Evolutionary conservation across 2,113 vertebrate species (phyloP).

Genomic region (Meles meles): DNA sequence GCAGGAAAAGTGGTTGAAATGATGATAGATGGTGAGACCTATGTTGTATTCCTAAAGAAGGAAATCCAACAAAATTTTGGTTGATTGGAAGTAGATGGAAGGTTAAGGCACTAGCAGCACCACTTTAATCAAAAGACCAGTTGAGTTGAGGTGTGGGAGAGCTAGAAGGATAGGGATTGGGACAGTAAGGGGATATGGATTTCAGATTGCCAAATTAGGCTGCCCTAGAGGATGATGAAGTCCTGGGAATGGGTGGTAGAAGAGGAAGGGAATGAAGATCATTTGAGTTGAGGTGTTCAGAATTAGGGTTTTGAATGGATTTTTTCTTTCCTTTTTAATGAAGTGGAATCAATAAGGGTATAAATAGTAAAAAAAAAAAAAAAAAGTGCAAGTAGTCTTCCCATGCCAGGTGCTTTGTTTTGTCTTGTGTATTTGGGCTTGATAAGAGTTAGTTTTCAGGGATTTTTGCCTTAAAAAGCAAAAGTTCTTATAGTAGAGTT

Average conservation of each 20-base stretch:
- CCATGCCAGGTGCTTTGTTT: neutral
- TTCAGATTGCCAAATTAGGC: neutral
- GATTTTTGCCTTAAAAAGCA: conserved; percentile 18
- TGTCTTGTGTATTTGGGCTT: neutral
- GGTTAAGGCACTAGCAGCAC: neutral
- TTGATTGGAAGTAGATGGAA: neutral
- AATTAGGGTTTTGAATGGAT: neutral
- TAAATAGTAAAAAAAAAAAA: neutral
- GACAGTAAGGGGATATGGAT: neutral
- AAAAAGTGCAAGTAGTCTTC: neutral
- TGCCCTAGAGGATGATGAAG: neutral
- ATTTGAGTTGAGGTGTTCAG: neutral
- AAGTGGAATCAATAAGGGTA: neutral
- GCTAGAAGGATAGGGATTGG: neutral
- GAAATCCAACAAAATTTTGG: neutral
- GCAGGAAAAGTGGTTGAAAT: neutral
- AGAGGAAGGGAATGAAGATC: neutral
- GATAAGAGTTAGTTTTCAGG: neutral
- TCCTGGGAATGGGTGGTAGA: neutral
- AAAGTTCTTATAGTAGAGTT: neutral
- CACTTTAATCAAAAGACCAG: neutral
- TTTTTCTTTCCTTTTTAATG: neutral
- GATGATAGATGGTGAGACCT: neutral
- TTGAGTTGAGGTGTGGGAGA: neutral
- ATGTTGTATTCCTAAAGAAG: neutral